Evolutionary conservation across 2,113 vertebrate species (phyloP).

Genomic region (Psilopogon haemacephalus): DNA sequence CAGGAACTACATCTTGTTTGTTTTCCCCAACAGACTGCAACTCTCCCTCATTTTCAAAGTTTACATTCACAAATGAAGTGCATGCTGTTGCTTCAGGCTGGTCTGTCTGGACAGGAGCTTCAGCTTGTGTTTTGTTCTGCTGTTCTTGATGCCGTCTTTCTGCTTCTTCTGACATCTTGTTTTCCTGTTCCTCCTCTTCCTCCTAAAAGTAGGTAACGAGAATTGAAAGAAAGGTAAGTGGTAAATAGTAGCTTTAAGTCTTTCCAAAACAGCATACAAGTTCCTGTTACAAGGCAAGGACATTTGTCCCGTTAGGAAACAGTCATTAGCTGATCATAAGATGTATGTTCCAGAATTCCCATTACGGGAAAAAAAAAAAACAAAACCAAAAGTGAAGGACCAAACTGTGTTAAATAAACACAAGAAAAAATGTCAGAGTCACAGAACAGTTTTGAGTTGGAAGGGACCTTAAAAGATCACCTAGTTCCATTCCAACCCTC

Average conservation of each 20-base stretch:
- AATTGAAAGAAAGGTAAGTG: no score
- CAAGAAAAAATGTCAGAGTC: background rate
- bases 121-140: constrained; percentile 69
- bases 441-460: no score
- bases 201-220: constrained; percentile 70
- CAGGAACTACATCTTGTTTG: constrained; percentile 79
- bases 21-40: constrained; percentile 64
- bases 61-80: constrained; percentile 75
- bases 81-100: constrained; percentile 69
- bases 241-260: no score
- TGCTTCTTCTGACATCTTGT: constrained; percentile 87
- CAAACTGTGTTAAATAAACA: background rate
- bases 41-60: constrained; percentile 83
- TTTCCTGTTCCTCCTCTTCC: constrained; percentile 89
- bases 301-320: background rate
- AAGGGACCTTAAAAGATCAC: no score
- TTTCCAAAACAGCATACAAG: background rate
- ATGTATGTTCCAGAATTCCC: background rate
- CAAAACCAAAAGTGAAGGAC: background rate
- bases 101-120: constrained; percentile 65
- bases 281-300: background rate
- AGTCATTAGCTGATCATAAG: background rate
- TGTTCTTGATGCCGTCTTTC: constrained; percentile 82
- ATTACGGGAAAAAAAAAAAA: background rate
- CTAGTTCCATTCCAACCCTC: no score